Percentiles rank a stretch among this genome's conserved stretches.
Evolutionary conservation across 2,113 vertebrate genomes (phyloP).

Genomic region (Neodon shergylaensis): DNA sequence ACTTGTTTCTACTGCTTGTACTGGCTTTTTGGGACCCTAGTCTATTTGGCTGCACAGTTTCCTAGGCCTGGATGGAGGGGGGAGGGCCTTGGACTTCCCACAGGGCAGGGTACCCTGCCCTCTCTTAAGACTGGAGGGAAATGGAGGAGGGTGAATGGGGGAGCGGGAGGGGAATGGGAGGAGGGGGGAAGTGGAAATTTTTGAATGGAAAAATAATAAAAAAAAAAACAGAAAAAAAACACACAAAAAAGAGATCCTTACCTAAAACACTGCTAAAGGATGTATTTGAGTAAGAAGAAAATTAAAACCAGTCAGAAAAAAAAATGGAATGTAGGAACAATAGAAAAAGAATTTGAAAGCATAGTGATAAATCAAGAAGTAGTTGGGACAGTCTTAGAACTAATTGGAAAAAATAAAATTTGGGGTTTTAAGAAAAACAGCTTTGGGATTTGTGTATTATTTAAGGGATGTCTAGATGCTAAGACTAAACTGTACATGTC

Average conservation of each 20-base stretch:
- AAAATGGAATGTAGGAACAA: neutral
- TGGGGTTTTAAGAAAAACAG: neutral
- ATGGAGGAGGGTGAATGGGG: no score
- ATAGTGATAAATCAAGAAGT: neutral
- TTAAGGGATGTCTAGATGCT: neutral
- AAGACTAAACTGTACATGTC: neutral
- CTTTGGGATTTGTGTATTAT: neutral
- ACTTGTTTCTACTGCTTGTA: no score
- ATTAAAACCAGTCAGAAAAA: neutral
- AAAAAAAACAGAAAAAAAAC: no score
- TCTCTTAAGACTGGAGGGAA: no score
- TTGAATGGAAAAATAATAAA: no score
- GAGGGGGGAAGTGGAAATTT: no score
- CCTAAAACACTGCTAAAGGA: neutral
- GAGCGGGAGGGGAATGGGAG: no score
- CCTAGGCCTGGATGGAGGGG: no score
- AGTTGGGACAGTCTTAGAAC: neutral
- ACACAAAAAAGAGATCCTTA: neutral
- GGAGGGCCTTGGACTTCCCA: no score
- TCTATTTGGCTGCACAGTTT: no score
- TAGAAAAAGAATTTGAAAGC: neutral
- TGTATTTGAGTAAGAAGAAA: neutral
- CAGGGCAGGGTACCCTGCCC: no score
- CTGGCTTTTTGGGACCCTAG: no score
- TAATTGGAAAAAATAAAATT: neutral